These are phyloP conservation scores for Reinhardtius hippoglossoides DNA, from an alignment of 2,113 vertebrate genomes.

Conservation along the genomic window DNA sequence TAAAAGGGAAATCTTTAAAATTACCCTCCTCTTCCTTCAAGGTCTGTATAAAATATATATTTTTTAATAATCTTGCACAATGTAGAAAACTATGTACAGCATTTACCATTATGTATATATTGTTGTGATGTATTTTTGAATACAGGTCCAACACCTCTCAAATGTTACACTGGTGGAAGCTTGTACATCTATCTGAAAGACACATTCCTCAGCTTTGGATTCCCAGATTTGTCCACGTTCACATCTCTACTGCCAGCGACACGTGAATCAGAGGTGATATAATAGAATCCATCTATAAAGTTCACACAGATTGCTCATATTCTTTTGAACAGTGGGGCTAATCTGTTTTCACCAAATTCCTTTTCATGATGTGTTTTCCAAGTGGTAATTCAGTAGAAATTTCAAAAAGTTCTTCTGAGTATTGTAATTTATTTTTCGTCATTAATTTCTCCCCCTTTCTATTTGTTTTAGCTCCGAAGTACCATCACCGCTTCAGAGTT, in stretches of 20 bases:
- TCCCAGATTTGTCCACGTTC: constrained; percentile 66
- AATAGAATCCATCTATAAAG: background rate
- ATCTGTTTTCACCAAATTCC: background rate
- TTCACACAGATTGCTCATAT: background rate
- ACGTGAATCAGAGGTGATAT: constrained; percentile 52
- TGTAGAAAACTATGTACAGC: background rate
- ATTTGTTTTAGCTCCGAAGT: constrained; percentile 64
- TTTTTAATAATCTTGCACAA: background rate
- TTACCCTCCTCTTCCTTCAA: constrained; percentile 38
- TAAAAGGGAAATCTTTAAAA: constrained; percentile 45
- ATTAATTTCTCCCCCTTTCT: background rate
- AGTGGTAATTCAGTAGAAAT: background rate
- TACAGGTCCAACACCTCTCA: constrained; percentile 51
- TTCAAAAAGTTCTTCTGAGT: background rate
- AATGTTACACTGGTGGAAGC: constrained; percentile 66
- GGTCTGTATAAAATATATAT: constrained; percentile 25
- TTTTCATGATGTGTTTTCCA: background rate
- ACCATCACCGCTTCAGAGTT: constrained; percentile 72
- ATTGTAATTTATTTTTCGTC: background rate
- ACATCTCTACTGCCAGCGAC: constrained; percentile 57
- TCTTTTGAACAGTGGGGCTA: background rate
- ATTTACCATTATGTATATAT: background rate
- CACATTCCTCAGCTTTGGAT: constrained; percentile 69
- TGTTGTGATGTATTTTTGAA: background rate
- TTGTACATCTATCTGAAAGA: constrained; percentile 67